Evolutionary conservation across 2,888 invertebrate species (phyloP).

Genomic region (Lasioglossum pauxillum): DNA sequence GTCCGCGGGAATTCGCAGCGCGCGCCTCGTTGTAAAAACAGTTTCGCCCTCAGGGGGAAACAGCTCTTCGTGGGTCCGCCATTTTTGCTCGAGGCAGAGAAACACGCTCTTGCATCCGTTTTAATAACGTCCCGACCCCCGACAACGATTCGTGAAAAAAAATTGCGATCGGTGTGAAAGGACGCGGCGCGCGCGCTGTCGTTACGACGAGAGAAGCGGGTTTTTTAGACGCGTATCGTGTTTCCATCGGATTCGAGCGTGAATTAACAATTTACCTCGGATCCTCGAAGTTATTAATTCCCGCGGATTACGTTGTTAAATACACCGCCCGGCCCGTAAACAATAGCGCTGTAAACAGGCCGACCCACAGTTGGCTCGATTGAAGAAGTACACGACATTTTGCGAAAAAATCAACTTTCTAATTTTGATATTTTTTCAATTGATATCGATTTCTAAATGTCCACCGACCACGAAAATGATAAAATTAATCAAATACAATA

Average conservation of each 20-base stretch:
- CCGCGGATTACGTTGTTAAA: conserved; percentile 38
- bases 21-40: neutral
- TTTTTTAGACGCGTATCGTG: neutral
- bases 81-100: neutral
- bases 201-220: neutral
- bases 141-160: neutral
- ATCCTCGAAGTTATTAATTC: conserved; percentile 23
- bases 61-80: neutral
- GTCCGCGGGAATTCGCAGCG: conserved; percentile 1
- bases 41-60: neutral
- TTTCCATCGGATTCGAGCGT: neutral
- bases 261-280: conserved; percentile 7
- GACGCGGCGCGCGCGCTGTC: neutral
- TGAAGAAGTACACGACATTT: too few relatives aligned
- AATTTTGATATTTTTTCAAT: too few relatives aligned
- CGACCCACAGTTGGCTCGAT: too few relatives aligned
- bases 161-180: neutral
- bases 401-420: too few relatives aligned
- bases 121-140: neutral
- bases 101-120: neutral
- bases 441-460: too few relatives aligned
- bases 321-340: neutral
- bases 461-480: too few relatives aligned
- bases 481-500: too few relatives aligned
- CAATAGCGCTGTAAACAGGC: conserved; percentile 12